These are phyloP conservation scores for Metellina segmentata DNA, from an alignment of 2,888 invertebrate species.

Conservation along the genomic window DNA sequence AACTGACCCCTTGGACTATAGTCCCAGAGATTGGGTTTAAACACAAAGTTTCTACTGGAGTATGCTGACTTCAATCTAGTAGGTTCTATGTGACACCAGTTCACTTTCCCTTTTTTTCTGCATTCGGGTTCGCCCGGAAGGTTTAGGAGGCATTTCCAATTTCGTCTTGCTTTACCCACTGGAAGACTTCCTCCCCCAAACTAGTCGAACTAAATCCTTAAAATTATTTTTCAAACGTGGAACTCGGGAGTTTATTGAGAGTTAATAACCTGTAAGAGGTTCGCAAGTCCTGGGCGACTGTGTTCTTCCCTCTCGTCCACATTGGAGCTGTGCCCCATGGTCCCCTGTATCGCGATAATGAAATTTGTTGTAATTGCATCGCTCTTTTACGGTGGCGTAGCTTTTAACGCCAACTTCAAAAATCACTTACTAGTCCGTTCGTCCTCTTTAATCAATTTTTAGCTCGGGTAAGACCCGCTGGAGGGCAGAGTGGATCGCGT, in stretches of 20 bases:
- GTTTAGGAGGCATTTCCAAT: too few species aligned
- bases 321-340: neutral
- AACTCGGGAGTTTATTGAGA: neutral
- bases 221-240: neutral
- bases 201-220: neutral
- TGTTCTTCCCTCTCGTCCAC: too few species aligned
- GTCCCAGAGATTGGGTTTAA: too few species aligned
- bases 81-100: too few species aligned
- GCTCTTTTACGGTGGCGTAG: constrained; percentile 30
- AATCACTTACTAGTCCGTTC: constrained; percentile 44
- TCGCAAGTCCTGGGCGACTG: neutral
- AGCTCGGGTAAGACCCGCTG: constrained; percentile 6
- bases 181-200: too few species aligned
- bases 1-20: too few species aligned
- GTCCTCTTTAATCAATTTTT: constrained; percentile 51
- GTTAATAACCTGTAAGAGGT: neutral
- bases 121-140: too few species aligned
- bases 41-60: too few species aligned
- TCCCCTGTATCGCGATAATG: constrained; percentile 38
- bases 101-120: too few species aligned
- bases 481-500: constrained; percentile 20
- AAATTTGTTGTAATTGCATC: constrained; percentile 55
- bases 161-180: too few species aligned
- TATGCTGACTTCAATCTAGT: too few species aligned
- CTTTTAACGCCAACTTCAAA: constrained; percentile 52